Evolutionary conservation across 2,888 invertebrate species (phyloP).

Genomic region (Anorthoa munda): DNA sequence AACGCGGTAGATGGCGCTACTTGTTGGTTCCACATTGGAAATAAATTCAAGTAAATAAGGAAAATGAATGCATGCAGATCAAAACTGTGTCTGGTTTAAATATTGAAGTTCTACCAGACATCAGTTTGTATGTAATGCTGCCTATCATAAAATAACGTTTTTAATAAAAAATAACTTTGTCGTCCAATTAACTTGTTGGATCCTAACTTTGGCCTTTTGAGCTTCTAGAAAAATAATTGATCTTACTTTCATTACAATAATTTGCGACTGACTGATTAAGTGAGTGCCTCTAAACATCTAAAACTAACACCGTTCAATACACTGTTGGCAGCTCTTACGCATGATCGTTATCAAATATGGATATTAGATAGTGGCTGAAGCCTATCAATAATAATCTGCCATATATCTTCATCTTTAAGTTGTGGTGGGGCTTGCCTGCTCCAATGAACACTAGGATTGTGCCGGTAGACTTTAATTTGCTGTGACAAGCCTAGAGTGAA

Average conservation of each 20-base stretch:
- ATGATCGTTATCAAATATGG: too few species aligned
- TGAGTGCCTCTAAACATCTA: too few species aligned
- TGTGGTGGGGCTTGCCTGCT: too few species aligned
- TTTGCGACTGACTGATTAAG: background rate
- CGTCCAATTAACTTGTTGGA: background rate
- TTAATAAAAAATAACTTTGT: background rate
- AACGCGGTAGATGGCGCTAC: constrained; percentile 34
- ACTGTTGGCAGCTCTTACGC: too few species aligned
- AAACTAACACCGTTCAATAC: too few species aligned
- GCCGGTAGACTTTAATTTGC: too few species aligned
- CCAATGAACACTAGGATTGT: too few species aligned
- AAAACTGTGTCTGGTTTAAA: background rate
- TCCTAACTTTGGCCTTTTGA: background rate
- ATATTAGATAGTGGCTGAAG: too few species aligned
- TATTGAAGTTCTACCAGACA: background rate
- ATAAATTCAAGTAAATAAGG: background rate
- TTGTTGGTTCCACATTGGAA: background rate
- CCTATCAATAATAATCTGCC: too few species aligned
- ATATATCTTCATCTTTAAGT: too few species aligned
- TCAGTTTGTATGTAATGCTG: background rate
- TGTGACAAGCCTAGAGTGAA: too few species aligned
- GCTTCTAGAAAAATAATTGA: background rate
- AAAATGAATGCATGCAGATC: constrained; percentile 14
- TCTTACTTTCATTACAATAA: background rate
- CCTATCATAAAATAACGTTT: too few species aligned